Conservation (phyloP, 2,113 vertebrate genomes). For the Scomber scombrus region DNA sequence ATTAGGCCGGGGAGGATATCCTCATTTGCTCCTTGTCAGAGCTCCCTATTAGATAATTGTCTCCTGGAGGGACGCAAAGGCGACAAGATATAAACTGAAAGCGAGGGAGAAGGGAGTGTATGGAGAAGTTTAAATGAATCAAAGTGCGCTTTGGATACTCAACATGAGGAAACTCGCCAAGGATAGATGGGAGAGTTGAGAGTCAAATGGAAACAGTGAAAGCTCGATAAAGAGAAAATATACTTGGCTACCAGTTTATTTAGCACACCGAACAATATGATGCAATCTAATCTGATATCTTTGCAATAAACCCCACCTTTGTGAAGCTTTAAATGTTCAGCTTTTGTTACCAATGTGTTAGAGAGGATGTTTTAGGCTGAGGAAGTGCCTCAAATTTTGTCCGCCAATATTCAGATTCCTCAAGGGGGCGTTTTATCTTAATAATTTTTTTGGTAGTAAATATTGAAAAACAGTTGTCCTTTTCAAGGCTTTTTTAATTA, state of each 20-base stretch:
- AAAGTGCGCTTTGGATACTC: slow-evolving; percentile 36
- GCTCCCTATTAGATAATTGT: slow-evolving; percentile 66
- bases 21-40: slow-evolving; percentile 66
- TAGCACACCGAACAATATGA: background rate
- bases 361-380: background rate
- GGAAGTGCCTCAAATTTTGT: too few relatives aligned
- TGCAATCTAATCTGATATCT: background rate
- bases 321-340: background rate
- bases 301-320: background rate
- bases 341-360: background rate
- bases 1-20: slow-evolving; percentile 50
- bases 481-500: background rate
- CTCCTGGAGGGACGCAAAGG: slow-evolving; percentile 60
- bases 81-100: slow-evolving; percentile 46
- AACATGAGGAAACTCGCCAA: background rate
- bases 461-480: too few relatives aligned
- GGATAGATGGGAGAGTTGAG: slow-evolving; percentile 11
- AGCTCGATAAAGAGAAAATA: slow-evolving; percentile 13
- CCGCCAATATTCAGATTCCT: too few relatives aligned
- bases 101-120: slow-evolving; percentile 22
- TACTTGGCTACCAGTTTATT: background rate
- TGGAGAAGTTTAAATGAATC: slow-evolving; percentile 59
- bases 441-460: too few relatives aligned
- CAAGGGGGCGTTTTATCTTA: too few relatives aligned
- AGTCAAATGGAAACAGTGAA: background rate